phyloP scores from a whole-genome alignment of 2,888 invertebrate species.

The Volucella zonaria region DNA sequence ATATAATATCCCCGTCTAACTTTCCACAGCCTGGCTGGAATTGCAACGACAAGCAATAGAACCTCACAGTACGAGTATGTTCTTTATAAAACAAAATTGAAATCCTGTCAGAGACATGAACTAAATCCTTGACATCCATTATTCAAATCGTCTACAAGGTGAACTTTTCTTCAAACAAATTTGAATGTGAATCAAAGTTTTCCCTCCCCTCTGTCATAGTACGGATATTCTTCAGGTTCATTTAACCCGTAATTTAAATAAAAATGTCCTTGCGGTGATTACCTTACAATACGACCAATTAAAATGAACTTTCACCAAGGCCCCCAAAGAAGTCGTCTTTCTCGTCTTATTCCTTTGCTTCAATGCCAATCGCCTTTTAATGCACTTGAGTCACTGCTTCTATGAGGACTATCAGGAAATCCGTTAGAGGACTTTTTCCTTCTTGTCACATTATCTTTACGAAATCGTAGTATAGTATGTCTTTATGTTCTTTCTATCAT shows the following conservation, averaged over 20 bases:
- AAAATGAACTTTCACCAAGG: slow-evolving; percentile 66
- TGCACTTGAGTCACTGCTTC: slow-evolving; percentile 37
- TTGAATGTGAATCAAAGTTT: slow-evolving; percentile 56
- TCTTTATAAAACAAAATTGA: slow-evolving; percentile 44
- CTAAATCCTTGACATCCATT: slow-evolving; percentile 49
- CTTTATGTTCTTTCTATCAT: slow-evolving; percentile 44
- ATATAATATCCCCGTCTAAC: background rate
- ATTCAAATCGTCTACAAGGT: slow-evolving; percentile 36
- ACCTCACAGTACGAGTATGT: slow-evolving; percentile 16
- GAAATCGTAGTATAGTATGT: slow-evolving; percentile 4
- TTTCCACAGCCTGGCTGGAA: slow-evolving; percentile 21
- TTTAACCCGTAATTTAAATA: slow-evolving; percentile 71
- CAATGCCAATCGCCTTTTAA: slow-evolving; percentile 50
- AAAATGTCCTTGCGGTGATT: slow-evolving; percentile 73
- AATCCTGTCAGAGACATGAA: slow-evolving; percentile 37
- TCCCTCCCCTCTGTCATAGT: slow-evolving; percentile 32
- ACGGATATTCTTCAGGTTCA: slow-evolving; percentile 52
- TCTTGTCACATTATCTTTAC: slow-evolving; percentile 54
- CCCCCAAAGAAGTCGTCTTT: slow-evolving; percentile 15
- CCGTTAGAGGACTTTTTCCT: slow-evolving; percentile 37
- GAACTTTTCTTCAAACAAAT: slow-evolving; percentile 51
- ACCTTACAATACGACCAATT: slow-evolving; percentile 75
- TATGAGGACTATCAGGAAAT: slow-evolving; percentile 20
- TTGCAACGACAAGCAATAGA: slow-evolving; percentile 28
- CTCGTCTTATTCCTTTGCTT: slow-evolving; percentile 46